Percentiles rank a stretch among this genome's conserved stretches.
phyloP scores from a whole-genome alignment of 2,113 vertebrate species.

The Takifugu flavidus region DNA sequence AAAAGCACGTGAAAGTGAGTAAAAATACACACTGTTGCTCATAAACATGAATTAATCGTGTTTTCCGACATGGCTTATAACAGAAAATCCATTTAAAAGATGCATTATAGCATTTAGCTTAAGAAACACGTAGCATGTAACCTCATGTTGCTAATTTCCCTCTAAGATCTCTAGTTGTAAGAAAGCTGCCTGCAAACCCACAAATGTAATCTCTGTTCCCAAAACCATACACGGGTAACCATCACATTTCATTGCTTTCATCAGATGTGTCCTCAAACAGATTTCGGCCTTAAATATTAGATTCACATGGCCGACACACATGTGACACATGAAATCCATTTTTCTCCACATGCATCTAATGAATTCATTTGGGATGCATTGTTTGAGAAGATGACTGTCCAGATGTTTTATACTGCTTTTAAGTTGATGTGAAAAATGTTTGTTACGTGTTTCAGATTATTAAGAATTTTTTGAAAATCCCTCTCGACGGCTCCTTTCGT shows the following conservation, averaged over 20 bases:
- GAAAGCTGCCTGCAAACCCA: neutral
- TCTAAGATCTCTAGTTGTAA: too few relatives aligned
- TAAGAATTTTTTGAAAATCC: neutral
- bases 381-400: neutral
- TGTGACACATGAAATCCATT: neutral
- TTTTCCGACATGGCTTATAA: too few relatives aligned
- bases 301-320: neutral
- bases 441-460: neutral
- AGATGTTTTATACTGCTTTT: neutral
- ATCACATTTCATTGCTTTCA: neutral
- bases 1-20: too few relatives aligned
- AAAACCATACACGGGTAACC: neutral
- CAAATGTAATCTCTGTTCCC: neutral
- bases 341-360: neutral
- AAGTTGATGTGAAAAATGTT: neutral
- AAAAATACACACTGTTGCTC: too few relatives aligned
- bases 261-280: neutral
- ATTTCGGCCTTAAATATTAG: neutral
- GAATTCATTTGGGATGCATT: neutral
- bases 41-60: too few relatives aligned
- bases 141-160: too few relatives aligned
- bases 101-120: too few relatives aligned
- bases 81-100: too few relatives aligned
- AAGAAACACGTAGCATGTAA: too few relatives aligned
- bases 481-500: too few relatives aligned